These are phyloP conservation scores for Tragelaphus eurycerus DNA, from an alignment of 2,797 vertebrate genomes.

Conservation along the genomic window DNA sequence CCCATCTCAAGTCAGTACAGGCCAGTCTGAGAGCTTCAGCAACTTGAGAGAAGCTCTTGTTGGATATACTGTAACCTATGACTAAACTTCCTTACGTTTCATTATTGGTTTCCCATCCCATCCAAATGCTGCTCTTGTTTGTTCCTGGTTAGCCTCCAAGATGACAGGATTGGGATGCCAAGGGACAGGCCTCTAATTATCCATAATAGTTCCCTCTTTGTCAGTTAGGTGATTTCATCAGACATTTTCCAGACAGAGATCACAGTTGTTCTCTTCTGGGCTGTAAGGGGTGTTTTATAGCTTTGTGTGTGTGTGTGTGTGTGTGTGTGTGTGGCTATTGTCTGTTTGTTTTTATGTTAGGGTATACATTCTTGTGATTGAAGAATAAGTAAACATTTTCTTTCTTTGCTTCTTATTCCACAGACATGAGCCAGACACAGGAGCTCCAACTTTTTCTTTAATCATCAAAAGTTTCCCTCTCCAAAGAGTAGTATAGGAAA, in stretches of 20 bases:
- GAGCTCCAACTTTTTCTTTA: slow-evolving; percentile 26
- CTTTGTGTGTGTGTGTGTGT: not conserved
- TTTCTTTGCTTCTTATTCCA: slow-evolving; percentile 43
- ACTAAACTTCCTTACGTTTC: not conserved
- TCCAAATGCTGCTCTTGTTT: slow-evolving; percentile 20
- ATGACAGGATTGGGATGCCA: slow-evolving; percentile 3
- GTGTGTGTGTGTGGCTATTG: not conserved
- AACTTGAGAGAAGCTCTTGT: not conserved
- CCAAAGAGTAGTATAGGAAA: not conserved
- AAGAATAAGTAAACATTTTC: slow-evolving; percentile 36
- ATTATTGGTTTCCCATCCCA: slow-evolving; percentile 19
- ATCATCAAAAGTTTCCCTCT: not conserved
- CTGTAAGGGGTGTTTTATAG: not conserved
- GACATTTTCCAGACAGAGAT: slow-evolving; percentile 30
- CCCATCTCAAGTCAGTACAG: not conserved
- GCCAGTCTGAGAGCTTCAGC: not conserved
- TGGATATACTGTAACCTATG: not conserved
- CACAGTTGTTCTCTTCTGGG: not conserved
- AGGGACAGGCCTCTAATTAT: slow-evolving; percentile 20
- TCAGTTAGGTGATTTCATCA: slow-evolving; percentile 46
- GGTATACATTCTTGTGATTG: not conserved
- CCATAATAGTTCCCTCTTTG: slow-evolving; percentile 32
- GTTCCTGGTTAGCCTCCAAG: slow-evolving; percentile 47
- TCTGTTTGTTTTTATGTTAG: not conserved
- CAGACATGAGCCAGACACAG: slow-evolving; percentile 29